phyloP scores from a whole-genome alignment of 30 jellyfish, hydroid and myxozoan species.

The Aurelia aurita region DNA sequence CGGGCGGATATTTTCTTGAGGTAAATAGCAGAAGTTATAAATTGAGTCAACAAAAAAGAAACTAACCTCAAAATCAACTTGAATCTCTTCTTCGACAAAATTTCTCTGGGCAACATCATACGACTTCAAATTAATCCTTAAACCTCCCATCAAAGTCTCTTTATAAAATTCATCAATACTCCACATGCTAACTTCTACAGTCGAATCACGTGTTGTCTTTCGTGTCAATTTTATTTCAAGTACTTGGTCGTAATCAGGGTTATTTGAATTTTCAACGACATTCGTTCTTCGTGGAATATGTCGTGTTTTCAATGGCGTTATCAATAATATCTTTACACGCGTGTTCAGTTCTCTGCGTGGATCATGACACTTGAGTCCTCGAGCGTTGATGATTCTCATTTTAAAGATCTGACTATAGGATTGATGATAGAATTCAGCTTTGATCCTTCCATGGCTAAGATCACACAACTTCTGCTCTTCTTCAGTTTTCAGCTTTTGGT shows the following conservation, averaged over 20 bases:
- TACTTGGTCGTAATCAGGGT: constrained; percentile 63
- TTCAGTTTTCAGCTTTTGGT: constrained; percentile 7
- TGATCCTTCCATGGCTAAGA: constrained; percentile 38
- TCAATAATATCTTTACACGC: constrained; percentile 42
- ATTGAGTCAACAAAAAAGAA: no score
- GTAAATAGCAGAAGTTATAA: no score
- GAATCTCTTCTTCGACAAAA: constrained; percentile 58
- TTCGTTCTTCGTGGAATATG: constrained; percentile 40
- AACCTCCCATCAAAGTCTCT: constrained; percentile 69
- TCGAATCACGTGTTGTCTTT: constrained; percentile 59
- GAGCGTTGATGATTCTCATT: constrained; percentile 41
- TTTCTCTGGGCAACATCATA: constrained; percentile 68
- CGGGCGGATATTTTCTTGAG: no score
- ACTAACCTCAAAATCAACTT: constrained; percentile 58
- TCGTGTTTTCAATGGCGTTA: constrained; percentile 64
- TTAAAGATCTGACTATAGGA: constrained; percentile 46
- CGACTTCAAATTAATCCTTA: constrained; percentile 19
- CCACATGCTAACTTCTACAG: constrained; percentile 66
- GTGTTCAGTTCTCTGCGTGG: constrained; percentile 54
- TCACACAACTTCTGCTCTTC: constrained; percentile 10
- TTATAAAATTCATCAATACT: constrained; percentile 76
- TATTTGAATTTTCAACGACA: constrained; percentile 41
- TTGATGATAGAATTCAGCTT: constrained; percentile 57
- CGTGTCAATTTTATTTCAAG: constrained; percentile 64
- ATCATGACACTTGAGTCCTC: constrained; percentile 43